phyloP scores from a whole-genome alignment of 1,140 invertebrate genomes.

The Linepithema humile region DNA sequence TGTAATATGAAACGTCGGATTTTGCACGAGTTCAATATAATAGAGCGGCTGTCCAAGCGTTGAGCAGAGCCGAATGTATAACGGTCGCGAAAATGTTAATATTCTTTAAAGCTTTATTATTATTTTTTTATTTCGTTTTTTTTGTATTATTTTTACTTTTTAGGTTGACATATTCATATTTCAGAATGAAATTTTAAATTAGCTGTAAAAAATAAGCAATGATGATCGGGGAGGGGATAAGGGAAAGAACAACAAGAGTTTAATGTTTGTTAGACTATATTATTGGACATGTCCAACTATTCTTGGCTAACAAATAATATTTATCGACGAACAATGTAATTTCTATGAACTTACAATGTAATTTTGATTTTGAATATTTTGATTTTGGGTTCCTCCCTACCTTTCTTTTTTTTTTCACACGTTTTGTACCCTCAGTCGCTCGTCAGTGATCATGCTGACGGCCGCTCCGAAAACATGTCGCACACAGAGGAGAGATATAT shows the following conservation, averaged over 20 bases:
- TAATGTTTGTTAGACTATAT: conserved; percentile 76
- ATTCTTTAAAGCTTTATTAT: too few species aligned
- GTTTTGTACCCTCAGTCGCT: conserved; percentile 68
- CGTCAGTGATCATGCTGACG: conserved; percentile 43
- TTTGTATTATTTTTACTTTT: not conserved
- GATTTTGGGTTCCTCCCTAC: conserved; percentile 73
- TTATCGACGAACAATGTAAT: conserved; percentile 76
- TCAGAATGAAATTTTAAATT: not conserved
- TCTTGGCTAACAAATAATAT: conserved; percentile 79
- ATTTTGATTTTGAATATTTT: conserved; percentile 84
- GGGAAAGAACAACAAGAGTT: conserved; percentile 25
- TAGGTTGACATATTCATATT: not conserved
- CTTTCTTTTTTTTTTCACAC: conserved; percentile 18
- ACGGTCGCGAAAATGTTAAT: too few species aligned
- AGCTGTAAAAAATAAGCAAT: conserved; percentile 31
- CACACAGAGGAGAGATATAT: conserved; percentile 35
- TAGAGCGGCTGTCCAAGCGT: too few species aligned
- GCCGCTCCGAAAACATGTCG: conserved; percentile 32
- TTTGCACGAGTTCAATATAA: too few species aligned
- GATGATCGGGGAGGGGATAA: not conserved
- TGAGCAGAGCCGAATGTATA: too few species aligned
- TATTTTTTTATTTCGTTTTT: not conserved
- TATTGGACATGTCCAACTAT: conserved; percentile 74
- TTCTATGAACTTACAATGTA: conserved; percentile 81
- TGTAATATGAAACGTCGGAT: too few species aligned